Evolutionary conservation across 2,888 invertebrate genomes (phyloP).

Genomic region (Cephus runcator): DNA sequence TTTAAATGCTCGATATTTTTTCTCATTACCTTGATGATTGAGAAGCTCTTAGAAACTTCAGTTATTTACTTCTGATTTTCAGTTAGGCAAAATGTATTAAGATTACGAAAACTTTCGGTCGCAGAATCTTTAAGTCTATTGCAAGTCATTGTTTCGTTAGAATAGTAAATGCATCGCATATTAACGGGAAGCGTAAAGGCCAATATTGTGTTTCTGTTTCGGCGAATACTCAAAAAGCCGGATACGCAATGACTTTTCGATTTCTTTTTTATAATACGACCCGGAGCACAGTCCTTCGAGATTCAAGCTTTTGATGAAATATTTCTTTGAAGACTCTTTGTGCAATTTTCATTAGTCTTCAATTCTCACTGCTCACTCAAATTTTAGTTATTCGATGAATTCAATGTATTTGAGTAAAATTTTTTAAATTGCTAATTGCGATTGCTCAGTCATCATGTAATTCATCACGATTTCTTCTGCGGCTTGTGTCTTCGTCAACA

Average conservation of each 20-base stretch:
- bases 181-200: not conserved
- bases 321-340: not conserved
- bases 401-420: not conserved
- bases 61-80: not conserved
- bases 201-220: not conserved
- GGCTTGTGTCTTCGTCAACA: constrained; percentile 37
- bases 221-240: not conserved
- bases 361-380: not conserved
- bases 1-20: not conserved
- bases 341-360: not conserved
- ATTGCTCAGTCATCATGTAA: not conserved
- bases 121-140: not conserved
- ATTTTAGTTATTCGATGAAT: not conserved
- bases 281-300: not conserved
- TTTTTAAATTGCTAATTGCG: not conserved
- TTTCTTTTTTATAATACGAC: not conserved
- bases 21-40: not conserved
- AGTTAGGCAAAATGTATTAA: not conserved
- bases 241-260: not conserved
- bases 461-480: not conserved
- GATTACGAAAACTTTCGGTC: not conserved
- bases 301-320: not conserved
- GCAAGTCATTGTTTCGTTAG: not conserved
- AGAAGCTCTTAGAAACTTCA: not conserved
- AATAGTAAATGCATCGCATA: not conserved